Percentiles rank a stretch among this genome's conserved stretches.
Conservation (phyloP, 2,888 invertebrate species). For the Dusona sp. region DNA sequence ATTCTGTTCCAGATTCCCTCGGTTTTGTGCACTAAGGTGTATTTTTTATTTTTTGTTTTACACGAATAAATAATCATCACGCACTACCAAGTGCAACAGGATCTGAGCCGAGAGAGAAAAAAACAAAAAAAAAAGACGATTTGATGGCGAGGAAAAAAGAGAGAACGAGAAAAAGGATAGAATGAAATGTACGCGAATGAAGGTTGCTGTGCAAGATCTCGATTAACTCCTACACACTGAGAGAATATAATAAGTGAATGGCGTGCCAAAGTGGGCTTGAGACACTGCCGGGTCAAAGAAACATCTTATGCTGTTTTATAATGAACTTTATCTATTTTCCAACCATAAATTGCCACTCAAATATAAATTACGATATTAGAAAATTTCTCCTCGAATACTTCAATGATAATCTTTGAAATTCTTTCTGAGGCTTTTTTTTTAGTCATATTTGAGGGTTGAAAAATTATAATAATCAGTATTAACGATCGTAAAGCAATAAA, state of each 20-base stretch:
- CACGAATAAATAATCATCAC: conserved; percentile 40
- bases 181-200: conserved; percentile 37
- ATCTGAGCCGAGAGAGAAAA: conserved; percentile 21
- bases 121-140: conserved; percentile 24
- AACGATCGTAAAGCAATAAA: too few relatives aligned
- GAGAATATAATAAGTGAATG: conserved; percentile 50
- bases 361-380: too few relatives aligned
- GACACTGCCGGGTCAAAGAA: conserved; percentile 32
- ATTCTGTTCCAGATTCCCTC: conserved; percentile 55
- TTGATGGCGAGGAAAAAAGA: conserved; percentile 12
- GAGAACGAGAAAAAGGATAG: conserved; percentile 11
- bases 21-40: conserved; percentile 24
- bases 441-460: background rate
- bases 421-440: background rate
- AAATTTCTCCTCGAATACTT: background rate
- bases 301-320: conserved; percentile 3
- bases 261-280: conserved; percentile 35
- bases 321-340: conserved; percentile 5
- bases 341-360: background rate
- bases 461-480: background rate
- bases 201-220: conserved; percentile 37
- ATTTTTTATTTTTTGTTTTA: conserved; percentile 17
- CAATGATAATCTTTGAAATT: background rate
- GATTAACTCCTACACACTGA: conserved; percentile 39
- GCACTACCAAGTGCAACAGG: conserved; percentile 50